A percentile compares a stretch with the other conserved stretches of the same genome.
phyloP scores from a whole-genome alignment of 2,888 invertebrate species.

The Scaptomyza tumidula region DNA sequence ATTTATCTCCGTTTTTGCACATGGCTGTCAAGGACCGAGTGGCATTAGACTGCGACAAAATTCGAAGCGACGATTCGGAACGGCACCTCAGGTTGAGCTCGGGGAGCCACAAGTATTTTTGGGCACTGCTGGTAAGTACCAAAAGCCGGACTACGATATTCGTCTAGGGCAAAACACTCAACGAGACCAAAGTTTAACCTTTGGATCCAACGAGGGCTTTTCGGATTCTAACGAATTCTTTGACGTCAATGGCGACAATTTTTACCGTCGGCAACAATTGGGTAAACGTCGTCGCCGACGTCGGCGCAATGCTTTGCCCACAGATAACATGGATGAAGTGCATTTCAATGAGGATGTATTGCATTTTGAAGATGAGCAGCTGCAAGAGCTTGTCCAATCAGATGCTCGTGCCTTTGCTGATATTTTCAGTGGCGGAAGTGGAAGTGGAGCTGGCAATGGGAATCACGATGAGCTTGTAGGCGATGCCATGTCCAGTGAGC shows the following conservation, averaged over 20 bases:
- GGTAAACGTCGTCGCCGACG: slow-evolving; percentile 63
- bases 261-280: slow-evolving; percentile 62
- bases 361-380: slow-evolving; percentile 74
- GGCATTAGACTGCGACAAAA: slow-evolving; percentile 82
- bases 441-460: slow-evolving; percentile 24
- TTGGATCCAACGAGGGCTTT: slow-evolving; percentile 55
- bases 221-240: slow-evolving; percentile 53
- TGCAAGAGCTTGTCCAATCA: slow-evolving; percentile 80
- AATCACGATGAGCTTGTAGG: slow-evolving; percentile 85
- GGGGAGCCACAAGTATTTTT: slow-evolving; percentile 73
- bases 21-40: slow-evolving; percentile 88
- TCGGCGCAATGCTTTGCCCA: slow-evolving; percentile 35
- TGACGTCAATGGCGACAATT: slow-evolving; percentile 66
- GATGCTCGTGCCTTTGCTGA: slow-evolving; percentile 83
- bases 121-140: slow-evolving; percentile 64
- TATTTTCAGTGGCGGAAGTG: slow-evolving; percentile 60
- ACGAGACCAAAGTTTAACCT: slow-evolving; percentile 54
- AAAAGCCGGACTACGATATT: slow-evolving; percentile 74
- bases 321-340: slow-evolving; percentile 63
- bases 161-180: slow-evolving; percentile 63
- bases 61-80: slow-evolving; percentile 80
- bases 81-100: slow-evolving; percentile 56
- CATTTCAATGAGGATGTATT: slow-evolving; percentile 81
- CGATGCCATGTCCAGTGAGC: slow-evolving; percentile 90
- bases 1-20: slow-evolving; percentile 93